Evolutionary conservation across 2,113 vertebrate genomes (phyloP).

Genomic region (Pedetes capensis): DNA sequence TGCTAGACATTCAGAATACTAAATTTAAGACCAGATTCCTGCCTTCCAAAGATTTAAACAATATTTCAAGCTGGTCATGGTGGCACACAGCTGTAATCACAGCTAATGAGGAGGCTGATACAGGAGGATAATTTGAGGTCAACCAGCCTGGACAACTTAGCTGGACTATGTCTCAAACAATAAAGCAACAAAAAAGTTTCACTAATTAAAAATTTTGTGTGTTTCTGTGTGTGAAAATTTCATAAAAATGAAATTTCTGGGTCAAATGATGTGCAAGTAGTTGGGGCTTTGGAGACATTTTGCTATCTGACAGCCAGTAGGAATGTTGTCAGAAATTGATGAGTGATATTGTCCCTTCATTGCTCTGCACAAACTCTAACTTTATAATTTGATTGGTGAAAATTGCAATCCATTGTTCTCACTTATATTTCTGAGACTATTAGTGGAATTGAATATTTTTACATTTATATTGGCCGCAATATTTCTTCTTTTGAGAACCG

Average conservation of each 20-base stretch:
- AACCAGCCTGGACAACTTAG: not conserved
- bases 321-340: not conserved
- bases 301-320: not conserved
- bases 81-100: not conserved
- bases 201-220: not conserved
- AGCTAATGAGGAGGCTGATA: not conserved
- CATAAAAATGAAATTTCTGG: not conserved
- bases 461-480: not conserved
- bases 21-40: not conserved
- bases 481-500: not conserved
- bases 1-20: not conserved
- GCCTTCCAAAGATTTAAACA: not conserved
- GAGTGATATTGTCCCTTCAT: not conserved
- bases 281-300: not conserved
- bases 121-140: not conserved
- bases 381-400: not conserved
- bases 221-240: not conserved
- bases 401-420: not conserved
- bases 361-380: not conserved
- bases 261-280: not conserved
- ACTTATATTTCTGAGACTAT: slow-evolving; percentile 26
- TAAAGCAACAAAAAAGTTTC: not conserved
- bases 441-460: not conserved
- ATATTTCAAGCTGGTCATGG: not conserved
- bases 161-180: not conserved